A percentile compares a stretch with the other conserved stretches of the same genome.
These are phyloP conservation scores for Cephus pygmeus DNA, from an alignment of 2,888 invertebrate genomes.

Conservation along the genomic window DNA sequence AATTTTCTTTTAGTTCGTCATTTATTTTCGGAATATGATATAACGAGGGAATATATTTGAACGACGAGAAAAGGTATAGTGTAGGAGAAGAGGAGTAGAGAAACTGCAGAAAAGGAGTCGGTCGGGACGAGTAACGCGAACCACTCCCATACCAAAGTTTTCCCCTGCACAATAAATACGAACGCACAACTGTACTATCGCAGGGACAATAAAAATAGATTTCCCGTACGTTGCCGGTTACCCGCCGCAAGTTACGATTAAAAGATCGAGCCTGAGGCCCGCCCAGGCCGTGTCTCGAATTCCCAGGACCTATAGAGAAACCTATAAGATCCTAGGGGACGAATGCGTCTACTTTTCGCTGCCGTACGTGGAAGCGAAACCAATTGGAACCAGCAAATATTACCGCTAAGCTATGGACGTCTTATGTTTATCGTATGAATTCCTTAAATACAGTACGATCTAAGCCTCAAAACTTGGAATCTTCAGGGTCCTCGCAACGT, in stretches of 20 bases:
- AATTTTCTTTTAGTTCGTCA: too few relatives aligned
- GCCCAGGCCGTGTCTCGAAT: slow-evolving; percentile 53
- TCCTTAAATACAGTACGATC: not conserved
- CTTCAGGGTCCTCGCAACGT: not conserved
- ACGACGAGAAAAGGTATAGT: not conserved
- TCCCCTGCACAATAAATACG: not conserved
- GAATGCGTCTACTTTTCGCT: slow-evolving; percentile 2
- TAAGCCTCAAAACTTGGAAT: not conserved
- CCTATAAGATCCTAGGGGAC: not conserved
- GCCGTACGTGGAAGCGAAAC: not conserved
- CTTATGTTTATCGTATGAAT: not conserved
- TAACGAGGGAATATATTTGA: not conserved
- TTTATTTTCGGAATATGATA: not conserved
- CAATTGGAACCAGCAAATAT: not conserved
- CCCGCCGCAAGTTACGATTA: slow-evolving; percentile 53
- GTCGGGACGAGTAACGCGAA: not conserved
- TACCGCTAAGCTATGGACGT: not conserved
- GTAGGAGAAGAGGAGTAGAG: not conserved
- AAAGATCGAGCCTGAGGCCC: slow-evolving; percentile 52
- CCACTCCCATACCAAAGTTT: not conserved
- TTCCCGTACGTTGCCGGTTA: slow-evolving; percentile 40
- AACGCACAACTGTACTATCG: slow-evolving; percentile 36
- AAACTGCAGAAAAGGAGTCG: not conserved
- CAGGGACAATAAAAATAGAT: slow-evolving; percentile 58
- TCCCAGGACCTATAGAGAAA: slow-evolving; percentile 26